Percentiles rank a stretch among this genome's conserved stretches.
These are phyloP conservation scores for Sceliomorpha sp. DNA, from an alignment of 2,888 invertebrate genomes.

Conservation along the genomic window DNA sequence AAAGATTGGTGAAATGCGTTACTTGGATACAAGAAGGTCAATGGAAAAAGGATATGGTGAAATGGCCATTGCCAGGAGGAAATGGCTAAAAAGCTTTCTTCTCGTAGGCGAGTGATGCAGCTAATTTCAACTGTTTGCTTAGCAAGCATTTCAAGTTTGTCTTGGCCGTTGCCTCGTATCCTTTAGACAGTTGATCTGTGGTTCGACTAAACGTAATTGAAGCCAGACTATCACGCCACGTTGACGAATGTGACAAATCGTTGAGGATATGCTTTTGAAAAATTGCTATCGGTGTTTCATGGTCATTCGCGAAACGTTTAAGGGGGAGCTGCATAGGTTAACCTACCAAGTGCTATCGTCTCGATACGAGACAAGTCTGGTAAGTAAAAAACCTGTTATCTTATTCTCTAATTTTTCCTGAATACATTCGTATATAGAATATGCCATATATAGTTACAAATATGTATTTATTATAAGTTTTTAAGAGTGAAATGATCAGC, in stretches of 20 bases:
- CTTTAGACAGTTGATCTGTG: constrained; percentile 80
- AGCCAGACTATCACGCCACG: constrained; percentile 56
- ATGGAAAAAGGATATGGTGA: constrained; percentile 38
- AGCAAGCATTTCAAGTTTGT: constrained; percentile 80
- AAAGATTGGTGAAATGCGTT: constrained; percentile 3
- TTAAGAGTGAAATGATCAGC: no score
- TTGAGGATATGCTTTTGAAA: constrained; percentile 33
- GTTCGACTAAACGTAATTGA: constrained; percentile 76
- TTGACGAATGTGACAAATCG: constrained; percentile 53
- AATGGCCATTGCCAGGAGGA: constrained; percentile 68
- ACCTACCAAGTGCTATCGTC: no score
- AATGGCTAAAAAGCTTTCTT: constrained; percentile 66
- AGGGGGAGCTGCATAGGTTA: no score
- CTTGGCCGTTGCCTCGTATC: constrained; percentile 79
- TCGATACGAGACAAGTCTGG: no score
- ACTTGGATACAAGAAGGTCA: constrained; percentile 42
- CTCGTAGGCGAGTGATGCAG: constrained; percentile 71
- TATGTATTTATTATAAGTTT: no score
- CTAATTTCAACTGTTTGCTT: constrained; percentile 79
- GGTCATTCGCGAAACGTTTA: no score
- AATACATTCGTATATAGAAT: no score
- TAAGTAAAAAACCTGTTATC: no score
- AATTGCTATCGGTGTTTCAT: no score
- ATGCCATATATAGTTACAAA: no score
- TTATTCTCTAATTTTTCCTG: no score